Conservation (phyloP, 2,113 vertebrate species). For the Megaceryle maxima region DNA sequence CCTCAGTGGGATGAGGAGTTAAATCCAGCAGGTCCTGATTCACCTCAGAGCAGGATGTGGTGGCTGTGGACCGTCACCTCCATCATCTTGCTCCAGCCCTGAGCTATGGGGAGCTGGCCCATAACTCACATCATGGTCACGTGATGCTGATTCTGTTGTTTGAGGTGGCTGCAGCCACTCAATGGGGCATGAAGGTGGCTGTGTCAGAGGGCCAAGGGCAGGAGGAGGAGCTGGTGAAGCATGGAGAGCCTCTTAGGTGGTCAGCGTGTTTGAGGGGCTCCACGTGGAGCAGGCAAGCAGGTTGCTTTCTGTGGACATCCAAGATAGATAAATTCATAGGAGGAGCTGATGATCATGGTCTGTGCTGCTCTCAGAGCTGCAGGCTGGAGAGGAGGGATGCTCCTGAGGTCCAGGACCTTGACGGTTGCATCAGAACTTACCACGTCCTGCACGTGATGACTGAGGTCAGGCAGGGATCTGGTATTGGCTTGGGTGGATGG, state of each 20-base stretch:
- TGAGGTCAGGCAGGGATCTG: background rate
- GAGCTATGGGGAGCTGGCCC: background rate
- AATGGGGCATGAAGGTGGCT: background rate
- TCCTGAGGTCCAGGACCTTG: background rate
- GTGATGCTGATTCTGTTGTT: background rate
- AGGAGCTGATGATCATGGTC: background rate
- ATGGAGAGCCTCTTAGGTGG: background rate
- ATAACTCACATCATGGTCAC: fast-evolving
- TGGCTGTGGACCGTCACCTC: background rate
- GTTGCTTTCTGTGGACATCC: background rate
- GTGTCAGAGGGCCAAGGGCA: background rate
- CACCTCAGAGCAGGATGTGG: background rate
- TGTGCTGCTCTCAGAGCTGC: background rate
- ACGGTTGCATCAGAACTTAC: background rate
- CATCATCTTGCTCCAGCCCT: background rate
- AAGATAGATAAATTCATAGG: background rate
- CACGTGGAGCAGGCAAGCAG: background rate
- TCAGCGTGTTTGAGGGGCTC: background rate
- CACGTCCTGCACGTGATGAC: background rate
- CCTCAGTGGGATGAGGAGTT: background rate
- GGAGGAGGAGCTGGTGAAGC: background rate
- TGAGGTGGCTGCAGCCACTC: fast-evolving
- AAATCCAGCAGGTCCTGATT: background rate
- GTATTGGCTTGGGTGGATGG: background rate
- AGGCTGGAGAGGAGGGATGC: background rate